Base-by-base conservation (phyloP, 2,113 vertebrate species). In the Heteronetta atricapilla region DNA sequence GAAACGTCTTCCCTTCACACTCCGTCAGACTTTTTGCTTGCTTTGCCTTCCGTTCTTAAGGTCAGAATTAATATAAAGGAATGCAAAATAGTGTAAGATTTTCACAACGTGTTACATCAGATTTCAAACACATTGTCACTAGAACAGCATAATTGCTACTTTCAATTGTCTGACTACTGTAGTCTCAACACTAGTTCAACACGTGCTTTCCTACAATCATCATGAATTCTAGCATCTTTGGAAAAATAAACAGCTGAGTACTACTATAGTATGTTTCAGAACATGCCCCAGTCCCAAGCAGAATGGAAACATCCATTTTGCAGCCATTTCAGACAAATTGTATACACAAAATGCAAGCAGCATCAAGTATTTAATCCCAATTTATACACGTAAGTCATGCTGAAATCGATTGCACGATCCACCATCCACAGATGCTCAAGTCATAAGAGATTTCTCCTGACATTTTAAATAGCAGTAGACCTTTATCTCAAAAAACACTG, bases 81-180 rank as follows among this genome's bases (percentile, higher is more conserved):
- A 53, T 7, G 20, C 29, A 53, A 64, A 28, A 1, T 16, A 46
- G 5, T 36, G 23, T 3, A 31, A 33, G 5, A 22, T 67, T 56
- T 70, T 63, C 33, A 55, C 36, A 0, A 0, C 2, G 13, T 18
- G 4, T 59, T 42, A 40, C 10, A n/a, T 6, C 33, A 52, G 4
- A 5, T 4, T 8, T 53, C 12, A 5, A 70, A 18, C 0, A 0
- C 10, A 10, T 18, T 8, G 14, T 18, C 11, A 8, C 8, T 50
- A n/a, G 23, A 53, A 62, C 33, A 48, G 8, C 4, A 46, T 3
- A 31, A 13, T 34, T 17, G 18, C 23, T 18, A 5, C 11, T 69
- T 34, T 26, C 8, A 69, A 64, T 34, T 16, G 72, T 8, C 23
- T 36, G 25, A 50, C 3, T 3, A 62, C 0, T 40, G 28, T 36